Evolutionary conservation across 2,888 invertebrate genomes (phyloP).

Genomic region (Punctoribates punctum): DNA sequence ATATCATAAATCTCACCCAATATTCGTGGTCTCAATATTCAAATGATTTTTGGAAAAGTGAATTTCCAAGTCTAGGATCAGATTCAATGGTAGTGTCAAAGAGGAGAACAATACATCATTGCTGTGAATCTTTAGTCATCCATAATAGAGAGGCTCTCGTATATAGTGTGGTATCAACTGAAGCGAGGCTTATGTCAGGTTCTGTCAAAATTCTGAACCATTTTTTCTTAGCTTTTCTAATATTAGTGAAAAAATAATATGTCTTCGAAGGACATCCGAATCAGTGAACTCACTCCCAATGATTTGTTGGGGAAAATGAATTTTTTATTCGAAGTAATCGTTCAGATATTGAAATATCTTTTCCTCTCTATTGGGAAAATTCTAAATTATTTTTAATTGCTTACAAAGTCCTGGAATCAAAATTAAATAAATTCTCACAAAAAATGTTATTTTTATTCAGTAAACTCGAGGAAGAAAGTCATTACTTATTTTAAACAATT

Average conservation of each 20-base stretch:
- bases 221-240: background rate
- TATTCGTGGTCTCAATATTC: background rate
- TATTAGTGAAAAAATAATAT: background rate
- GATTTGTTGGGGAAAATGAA: background rate
- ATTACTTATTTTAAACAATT: no score
- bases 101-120: background rate
- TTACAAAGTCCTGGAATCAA: background rate
- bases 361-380: background rate
- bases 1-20: background rate
- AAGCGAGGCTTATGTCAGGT: slow-evolving; percentile 28
- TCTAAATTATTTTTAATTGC: background rate
- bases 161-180: background rate
- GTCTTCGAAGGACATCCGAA: slow-evolving; percentile 6
- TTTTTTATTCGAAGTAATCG: background rate
- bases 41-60: background rate
- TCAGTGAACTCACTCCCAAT: slow-evolving; percentile 13
- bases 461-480: no score
- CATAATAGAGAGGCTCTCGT: no score
- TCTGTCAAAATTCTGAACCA: slow-evolving; percentile 27
- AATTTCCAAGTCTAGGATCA: background rate
- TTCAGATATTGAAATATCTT: background rate
- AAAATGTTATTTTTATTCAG: background rate
- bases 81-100: slow-evolving; percentile 2
- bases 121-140: slow-evolving; percentile 9
- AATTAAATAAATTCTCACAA: background rate